Evolutionary conservation across 2,888 invertebrate genomes (phyloP).

Genomic region (Acrobasis repandana): DNA sequence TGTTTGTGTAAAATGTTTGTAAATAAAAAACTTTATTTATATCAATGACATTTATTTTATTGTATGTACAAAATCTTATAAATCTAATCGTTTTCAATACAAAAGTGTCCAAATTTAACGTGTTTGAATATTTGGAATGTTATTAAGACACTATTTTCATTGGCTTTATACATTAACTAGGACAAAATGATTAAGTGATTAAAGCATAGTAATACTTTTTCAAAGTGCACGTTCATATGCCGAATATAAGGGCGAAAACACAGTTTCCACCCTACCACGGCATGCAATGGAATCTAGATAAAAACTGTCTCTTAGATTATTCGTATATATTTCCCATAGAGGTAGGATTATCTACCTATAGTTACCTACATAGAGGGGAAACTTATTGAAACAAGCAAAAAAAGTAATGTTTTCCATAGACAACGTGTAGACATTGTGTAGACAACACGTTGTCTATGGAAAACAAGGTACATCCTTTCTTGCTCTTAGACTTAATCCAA

Average conservation of each 20-base stretch:
- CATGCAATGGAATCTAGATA: background rate
- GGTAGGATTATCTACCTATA: too few species aligned
- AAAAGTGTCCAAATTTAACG: constrained; percentile 81
- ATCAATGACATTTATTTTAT: constrained; percentile 82
- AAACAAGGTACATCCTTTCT: too few species aligned
- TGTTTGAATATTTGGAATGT: constrained; percentile 80
- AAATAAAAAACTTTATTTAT: constrained; percentile 58
- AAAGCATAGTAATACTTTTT: constrained; percentile 60
- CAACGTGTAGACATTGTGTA: too few species aligned
- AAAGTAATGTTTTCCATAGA: too few species aligned
- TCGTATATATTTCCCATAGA: too few species aligned
- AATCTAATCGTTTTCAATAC: constrained; percentile 77
- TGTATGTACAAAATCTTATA: constrained; percentile 83
- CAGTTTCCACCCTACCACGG: background rate
- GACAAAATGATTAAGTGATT: constrained; percentile 59
- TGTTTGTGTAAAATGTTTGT: constrained; percentile 26
- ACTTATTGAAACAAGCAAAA: too few species aligned
- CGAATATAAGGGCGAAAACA: too few species aligned
- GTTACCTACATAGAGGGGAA: too few species aligned
- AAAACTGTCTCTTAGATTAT: too few species aligned
- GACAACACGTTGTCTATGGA: too few species aligned
- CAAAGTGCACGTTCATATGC: constrained; percentile 23
- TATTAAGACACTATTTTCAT: constrained; percentile 78
- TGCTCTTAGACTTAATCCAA: too few species aligned
- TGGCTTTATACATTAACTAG: constrained; percentile 69